Percentiles rank a stretch among this genome's conserved stretches.
These are phyloP conservation scores for Amphilophus citrinellus DNA, from an alignment of 2,113 vertebrate genomes.

Conservation along the genomic window DNA sequence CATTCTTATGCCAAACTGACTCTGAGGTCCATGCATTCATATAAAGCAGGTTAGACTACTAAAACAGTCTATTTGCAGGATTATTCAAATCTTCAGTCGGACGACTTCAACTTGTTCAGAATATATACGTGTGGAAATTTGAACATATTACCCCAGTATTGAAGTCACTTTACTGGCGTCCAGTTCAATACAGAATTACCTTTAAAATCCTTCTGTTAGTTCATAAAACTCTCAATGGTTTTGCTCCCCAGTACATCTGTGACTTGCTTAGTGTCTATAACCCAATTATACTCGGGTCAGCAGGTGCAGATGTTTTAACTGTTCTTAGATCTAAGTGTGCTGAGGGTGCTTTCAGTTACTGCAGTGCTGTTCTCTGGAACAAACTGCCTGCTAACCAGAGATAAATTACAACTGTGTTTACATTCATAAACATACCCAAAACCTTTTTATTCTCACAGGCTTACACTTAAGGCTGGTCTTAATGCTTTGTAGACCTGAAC, in stretches of 20 bases:
- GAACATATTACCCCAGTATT: neutral
- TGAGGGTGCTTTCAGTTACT: neutral
- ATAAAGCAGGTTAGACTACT: neutral
- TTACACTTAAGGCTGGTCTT: neutral
- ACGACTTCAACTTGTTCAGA: too few species aligned
- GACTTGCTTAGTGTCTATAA: constrained; percentile 5
- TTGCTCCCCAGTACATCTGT: neutral
- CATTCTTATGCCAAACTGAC: neutral
- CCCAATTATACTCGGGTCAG: neutral
- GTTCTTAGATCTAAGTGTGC: neutral
- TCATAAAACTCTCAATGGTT: neutral
- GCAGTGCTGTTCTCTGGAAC: neutral
- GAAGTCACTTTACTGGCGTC: neutral
- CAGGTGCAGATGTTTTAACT: neutral
- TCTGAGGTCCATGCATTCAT: neutral
- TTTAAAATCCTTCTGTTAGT: neutral
- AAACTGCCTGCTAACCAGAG: neutral
- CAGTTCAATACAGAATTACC: neutral
- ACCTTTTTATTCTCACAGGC: neutral
- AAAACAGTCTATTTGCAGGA: neutral
- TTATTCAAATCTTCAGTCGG: neutral
- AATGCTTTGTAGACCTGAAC: too few species aligned
- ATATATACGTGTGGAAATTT: too few species aligned
- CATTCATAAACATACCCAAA: neutral
- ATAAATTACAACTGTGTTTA: neutral